Base-by-base conservation (phyloP, 2,888 invertebrate genomes). In the Drosophila quinaria region DNA sequence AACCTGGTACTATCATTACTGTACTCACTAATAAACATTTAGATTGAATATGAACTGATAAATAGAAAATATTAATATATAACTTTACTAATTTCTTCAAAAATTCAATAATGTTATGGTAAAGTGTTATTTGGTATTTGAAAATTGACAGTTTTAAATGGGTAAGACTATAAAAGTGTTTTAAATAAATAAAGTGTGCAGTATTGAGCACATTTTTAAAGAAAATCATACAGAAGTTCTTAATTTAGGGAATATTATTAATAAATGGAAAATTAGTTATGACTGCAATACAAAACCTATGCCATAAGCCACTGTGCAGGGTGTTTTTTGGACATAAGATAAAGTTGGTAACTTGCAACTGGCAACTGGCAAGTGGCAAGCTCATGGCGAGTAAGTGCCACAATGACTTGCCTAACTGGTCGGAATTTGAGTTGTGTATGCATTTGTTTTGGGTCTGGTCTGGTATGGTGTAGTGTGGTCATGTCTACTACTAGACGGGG, bases 371-470 rank as follows among this genome's bases (percentile, higher is more conserved):
- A 65, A 76, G 42, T 52, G 64, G 81, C 69, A 52, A 71, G 78
- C 84, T 83, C 70, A 79, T 61, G 78, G 69, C 71, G 22, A 55
- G 67, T 78, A 76, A 83, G 70, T 88, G 83, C 86, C 64, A 60
- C 83, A 76, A 76, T 87, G 88, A 83, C 78, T 88, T 72, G 84
- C 47, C 87, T 69, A 81, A 84, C 87, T 87, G 56, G 80, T 73
- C 42, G 86, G 62, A 78, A 75, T 87, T 79, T 54, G 39, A 33
- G 55, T 33, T 58, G 15, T 31, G 42, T 55, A 31, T 55, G 17
- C 3, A 15, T 33, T n/a, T 49, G 35, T 56, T 47, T 58, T 44
- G 59, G 35, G 35, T 5, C 13, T 13, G 13, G 35, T 50, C 50
- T 56, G 22, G 60, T 65, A 13, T 13, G 5, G 35, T 50, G 46